Conservation (phyloP, 2,113 vertebrate species). For the Vireo altiloquus region DNA sequence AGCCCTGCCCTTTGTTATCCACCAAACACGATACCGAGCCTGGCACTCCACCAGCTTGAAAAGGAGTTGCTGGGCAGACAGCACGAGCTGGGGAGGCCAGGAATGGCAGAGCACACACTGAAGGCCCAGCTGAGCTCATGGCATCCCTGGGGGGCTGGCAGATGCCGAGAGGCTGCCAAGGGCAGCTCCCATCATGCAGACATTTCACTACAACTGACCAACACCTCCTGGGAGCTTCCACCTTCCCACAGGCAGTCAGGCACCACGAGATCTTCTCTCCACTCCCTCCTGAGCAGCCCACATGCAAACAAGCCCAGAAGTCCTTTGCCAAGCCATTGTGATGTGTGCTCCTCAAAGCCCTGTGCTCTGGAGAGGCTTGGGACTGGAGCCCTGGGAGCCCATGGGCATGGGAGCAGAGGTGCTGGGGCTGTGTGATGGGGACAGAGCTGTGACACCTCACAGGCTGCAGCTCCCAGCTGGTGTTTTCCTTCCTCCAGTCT, state of each 20-base stretch:
- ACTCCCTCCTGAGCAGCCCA: background rate
- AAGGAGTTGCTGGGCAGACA: background rate
- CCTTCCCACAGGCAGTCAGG: background rate
- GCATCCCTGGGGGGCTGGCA: background rate
- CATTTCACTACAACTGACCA: background rate
- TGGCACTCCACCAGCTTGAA: background rate
- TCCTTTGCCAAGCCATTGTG: background rate
- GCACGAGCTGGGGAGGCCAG: background rate
- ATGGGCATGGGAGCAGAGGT: background rate
- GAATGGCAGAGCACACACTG: background rate
- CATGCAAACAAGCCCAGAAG: background rate
- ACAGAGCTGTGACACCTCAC: background rate
- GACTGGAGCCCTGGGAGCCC: background rate
- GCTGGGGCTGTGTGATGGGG: background rate
- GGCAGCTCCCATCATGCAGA: background rate
- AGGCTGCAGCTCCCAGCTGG: background rate
- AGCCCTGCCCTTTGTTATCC: constrained; percentile 15
- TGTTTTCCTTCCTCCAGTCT: background rate
- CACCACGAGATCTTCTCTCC: background rate
- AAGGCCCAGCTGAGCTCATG: rapidly evolving
- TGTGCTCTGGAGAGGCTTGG: background rate
- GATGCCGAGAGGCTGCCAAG: background rate
- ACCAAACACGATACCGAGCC: background rate
- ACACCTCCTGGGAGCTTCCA: background rate
- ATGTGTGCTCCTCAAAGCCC: background rate